Evolutionary conservation across 2,888 invertebrate genomes (phyloP).

Genomic region (Allacma fusca): DNA sequence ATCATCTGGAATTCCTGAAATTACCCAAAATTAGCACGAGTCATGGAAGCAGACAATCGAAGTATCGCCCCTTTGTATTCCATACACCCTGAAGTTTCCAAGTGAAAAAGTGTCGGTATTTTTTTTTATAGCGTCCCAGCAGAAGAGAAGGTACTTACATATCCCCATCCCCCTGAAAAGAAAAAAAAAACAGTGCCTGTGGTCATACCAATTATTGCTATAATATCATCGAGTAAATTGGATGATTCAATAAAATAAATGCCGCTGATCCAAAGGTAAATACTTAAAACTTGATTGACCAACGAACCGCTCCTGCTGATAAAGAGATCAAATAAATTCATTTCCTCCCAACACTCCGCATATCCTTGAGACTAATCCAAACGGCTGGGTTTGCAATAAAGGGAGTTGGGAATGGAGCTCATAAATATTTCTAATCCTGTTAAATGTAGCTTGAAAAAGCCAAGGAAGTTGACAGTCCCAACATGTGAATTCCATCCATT

Average conservation of each 20-base stretch:
- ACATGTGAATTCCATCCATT: constrained; percentile 2
- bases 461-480: background rate
- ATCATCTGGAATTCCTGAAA: constrained; percentile 10
- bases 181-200: background rate
- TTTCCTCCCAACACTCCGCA: background rate
- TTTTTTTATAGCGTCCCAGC: too few species aligned
- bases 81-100: too few species aligned
- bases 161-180: background rate
- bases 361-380: background rate
- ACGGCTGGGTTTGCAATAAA: too few species aligned
- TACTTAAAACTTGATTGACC: background rate
- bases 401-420: too few species aligned
- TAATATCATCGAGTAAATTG: background rate
- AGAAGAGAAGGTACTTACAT: too few species aligned
- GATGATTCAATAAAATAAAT: background rate
- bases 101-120: too few species aligned
- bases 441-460: background rate
- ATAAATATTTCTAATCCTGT: background rate
- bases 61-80: too few species aligned
- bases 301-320: background rate
- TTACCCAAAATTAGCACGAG: constrained; percentile 16
- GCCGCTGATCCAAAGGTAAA: background rate
- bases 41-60: background rate
- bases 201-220: background rate
- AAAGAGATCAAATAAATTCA: background rate